Evolutionary conservation across 2,797 vertebrate genomes (phyloP), one percentile per base, ranked within the genome.

Genomic region (Typhlichthys subterraneus): DNA sequence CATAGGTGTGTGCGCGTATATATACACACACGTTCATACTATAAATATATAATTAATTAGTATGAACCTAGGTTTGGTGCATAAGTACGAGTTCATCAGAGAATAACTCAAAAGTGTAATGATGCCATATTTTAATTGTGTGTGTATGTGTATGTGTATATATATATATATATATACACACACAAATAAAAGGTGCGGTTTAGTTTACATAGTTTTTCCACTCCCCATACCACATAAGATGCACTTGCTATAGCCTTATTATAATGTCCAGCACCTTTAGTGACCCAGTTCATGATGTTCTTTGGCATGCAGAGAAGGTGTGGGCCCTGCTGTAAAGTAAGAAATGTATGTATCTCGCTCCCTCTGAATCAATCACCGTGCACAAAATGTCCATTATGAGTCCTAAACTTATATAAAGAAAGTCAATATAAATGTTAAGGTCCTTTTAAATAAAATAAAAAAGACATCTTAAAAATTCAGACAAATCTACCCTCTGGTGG

Each of bases 221-320:
- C 33, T 38, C 67, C 63, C 62, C 14, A 61, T 54, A 5, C 48
- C 60, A 69, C 67, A 81, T 48, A 38, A 70, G 53, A 62, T 45
- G 45, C 38, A 14, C 38, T 33, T 58, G 38, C 46, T 12, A 10
- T 51, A 33, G 46, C 38, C 38, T 38, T 38, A 54, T 60, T 52
- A 67, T 72, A 63, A 58, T 59, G 10, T 19, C 61, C 73, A 77
- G 70, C 69, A 59, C 33, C 51, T 54, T 72, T 64, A 69, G 68
- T 63, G 19, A 82, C 67, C 73, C 60, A 73, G 79, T 74, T 77
- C 48, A 69, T 70, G 63, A 69, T 70, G 63, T 74, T 90, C 87
- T 90, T 90, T 90, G 88, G 84, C 79, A 71, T 79, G 82, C 12
- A 46, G 51, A 65, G 53, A 76, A 63, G 70, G 74, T 23, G 14